Evolutionary conservation across 2,888 invertebrate species (phyloP).

Genomic region (Meandrusa payeni): DNA sequence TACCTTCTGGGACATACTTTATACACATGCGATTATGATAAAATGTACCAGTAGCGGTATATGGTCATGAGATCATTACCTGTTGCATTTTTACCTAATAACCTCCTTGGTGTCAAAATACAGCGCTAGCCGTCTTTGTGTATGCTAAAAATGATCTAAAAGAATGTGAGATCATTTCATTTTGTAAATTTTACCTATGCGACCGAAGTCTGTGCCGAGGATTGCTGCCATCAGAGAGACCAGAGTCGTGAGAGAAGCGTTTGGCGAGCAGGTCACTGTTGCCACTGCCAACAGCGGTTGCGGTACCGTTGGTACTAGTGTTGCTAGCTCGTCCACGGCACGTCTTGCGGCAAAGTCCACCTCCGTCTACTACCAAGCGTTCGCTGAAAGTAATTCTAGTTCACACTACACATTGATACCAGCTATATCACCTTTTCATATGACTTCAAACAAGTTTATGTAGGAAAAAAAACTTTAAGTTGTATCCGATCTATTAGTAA

Average conservation of each 20-base stretch:
- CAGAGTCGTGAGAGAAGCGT: slow-evolving; percentile 63
- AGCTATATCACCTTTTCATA: too few relatives aligned
- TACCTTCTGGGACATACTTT: too few relatives aligned
- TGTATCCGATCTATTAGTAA: too few relatives aligned
- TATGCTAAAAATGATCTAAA: not conserved
- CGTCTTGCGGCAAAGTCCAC: slow-evolving; percentile 34
- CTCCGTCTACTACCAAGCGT: slow-evolving; percentile 56
- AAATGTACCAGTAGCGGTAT: too few relatives aligned
- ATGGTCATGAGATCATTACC: too few relatives aligned
- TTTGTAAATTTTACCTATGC: slow-evolving; percentile 45
- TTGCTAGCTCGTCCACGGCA: slow-evolving; percentile 19
- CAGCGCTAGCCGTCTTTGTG: not conserved
- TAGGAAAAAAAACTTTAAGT: too few relatives aligned
- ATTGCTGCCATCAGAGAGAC: slow-evolving; percentile 60
- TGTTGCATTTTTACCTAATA: too few relatives aligned
- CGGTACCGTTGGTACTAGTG: slow-evolving; percentile 23
- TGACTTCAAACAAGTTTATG: too few relatives aligned
- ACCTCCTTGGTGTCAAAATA: too few relatives aligned
- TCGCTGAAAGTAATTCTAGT: slow-evolving; percentile 35
- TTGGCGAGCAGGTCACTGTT: slow-evolving; percentile 33
- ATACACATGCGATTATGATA: too few relatives aligned
- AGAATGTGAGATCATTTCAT: too few relatives aligned
- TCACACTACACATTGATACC: too few relatives aligned
- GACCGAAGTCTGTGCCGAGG: slow-evolving; percentile 37
- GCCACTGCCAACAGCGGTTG: slow-evolving; percentile 23